Base-by-base conservation (phyloP, 2,113 vertebrate species). In the Pyxicephalus adspersus region DNA sequence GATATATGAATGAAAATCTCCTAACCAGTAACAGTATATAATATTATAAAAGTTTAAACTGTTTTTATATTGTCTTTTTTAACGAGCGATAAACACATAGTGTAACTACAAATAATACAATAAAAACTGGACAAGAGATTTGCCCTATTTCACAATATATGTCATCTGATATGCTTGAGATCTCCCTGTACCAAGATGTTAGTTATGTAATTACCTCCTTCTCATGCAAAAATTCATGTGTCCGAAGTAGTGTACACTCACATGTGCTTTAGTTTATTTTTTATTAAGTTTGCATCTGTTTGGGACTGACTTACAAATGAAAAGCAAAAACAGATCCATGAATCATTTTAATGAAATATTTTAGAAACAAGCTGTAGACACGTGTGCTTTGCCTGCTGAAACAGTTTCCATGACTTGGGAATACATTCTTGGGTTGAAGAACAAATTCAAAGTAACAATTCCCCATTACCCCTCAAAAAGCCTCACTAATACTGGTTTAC, bases 311-410 rank as follows among this genome's bases (percentile, higher is more conserved):
- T 79, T 60, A 81, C 68, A 82, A 22, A 15, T 50, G 19, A 64
- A 51, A 83, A 72, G 52, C 65, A 58, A 60, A 80, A 83, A 65
- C 68, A 73, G 77, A 73, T 73, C 29, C 67, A 72, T 79, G 76
- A 72, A 79, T 83, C 76, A 73, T 83, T 74, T 65, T 66, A 74
- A 79, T 83, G 38, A 79, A 83, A 73, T 64, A 68, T 58, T 76
- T 38, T n/a, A 25, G 54, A 60, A 84, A 68, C 65, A 80, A 50
- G 55, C 63, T 80, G 80, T 31, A 70, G 73, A 79, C 64, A 66
- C 75, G 26, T 82, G 77, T 71, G 67, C 61, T 61, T 70, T 70
- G 50, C 52, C 23, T 67, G 58, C 13, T 34, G 4, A 63, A 77
- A 64, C 20, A 55, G 29, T 81, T 81, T 74, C 58, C 58, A 64